Evolutionary conservation across 2,888 invertebrate species (phyloP).

Genomic region (Dryococelus australis): DNA sequence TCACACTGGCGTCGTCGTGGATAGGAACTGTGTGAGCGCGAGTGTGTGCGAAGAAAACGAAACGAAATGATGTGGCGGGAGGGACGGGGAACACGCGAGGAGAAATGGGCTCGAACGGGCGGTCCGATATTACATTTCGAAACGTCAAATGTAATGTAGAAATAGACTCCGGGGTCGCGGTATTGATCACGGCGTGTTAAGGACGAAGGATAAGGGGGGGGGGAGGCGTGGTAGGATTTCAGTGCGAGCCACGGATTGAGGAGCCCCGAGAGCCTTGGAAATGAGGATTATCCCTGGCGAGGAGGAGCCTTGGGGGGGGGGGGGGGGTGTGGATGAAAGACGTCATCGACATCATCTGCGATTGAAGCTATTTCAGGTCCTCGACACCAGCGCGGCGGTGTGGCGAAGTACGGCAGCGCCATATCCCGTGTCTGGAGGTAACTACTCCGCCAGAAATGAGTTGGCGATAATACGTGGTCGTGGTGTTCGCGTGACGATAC

Average conservation of each 20-base stretch:
- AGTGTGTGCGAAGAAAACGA: not conserved
- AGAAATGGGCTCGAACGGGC: not conserved
- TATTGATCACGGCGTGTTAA: not conserved
- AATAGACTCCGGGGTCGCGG: not conserved
- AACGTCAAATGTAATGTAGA: conserved; percentile 16
- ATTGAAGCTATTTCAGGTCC: not conserved
- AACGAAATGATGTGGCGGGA: not conserved
- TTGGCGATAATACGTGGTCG: no score
- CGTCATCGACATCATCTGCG: not conserved
- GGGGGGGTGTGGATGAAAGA: no score
- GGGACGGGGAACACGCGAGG: not conserved
- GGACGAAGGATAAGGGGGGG: no score
- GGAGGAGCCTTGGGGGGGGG: no score
- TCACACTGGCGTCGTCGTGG: not conserved
- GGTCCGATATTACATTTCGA: conserved; percentile 16
- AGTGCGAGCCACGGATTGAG: not conserved
- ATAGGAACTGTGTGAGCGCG: not conserved
- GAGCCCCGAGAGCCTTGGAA: no score
- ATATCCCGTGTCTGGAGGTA: no score
- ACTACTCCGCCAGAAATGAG: no score
- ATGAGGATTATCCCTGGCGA: not conserved
- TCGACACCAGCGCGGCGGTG: no score
- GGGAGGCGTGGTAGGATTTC: not conserved
- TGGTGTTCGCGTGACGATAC: no score
- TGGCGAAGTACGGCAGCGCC: no score